Evolutionary conservation across 2,888 invertebrate species (phyloP), one percentile per base, ranked within the genome.

Genomic region (Cloeon dipterum): DNA sequence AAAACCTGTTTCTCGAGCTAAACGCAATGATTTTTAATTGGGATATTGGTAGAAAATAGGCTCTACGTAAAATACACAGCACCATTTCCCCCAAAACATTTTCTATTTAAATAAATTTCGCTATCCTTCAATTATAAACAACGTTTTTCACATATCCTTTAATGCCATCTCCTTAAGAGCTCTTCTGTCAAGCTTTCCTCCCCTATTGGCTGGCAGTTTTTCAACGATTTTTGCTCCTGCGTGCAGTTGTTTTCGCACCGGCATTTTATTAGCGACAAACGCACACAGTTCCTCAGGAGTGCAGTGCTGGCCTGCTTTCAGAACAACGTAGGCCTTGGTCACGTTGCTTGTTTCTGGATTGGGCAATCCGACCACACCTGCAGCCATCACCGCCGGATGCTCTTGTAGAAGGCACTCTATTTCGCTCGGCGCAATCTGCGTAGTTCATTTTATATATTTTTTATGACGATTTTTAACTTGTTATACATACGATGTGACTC

Each of bases 401-500:
- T 29, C 13, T 14, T 29, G 29, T 7, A 29, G 16, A 29, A 29
- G 29, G 7, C n/a, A 8, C 16, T 29, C 29, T n/a, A 29, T 16
- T 14, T 29, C 29, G 14, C n/a, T 14, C 16, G 29, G 29, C 13
- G 29, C 29, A 5, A 29, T 29, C 29, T 29, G 21, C 11, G 16
- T 7, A 8, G n/a, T n/a, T n/a, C n/a, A n/a, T 23, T 11, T 8
- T 11, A 23, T 23, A 23, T 11, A 23, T 23, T 11, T 23, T 23
- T 23, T 23, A 23, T 23, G 7, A 11, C 8, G 11, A 23, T 23
- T 8, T 23, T 23, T 10, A 32, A 32, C 32, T 32, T 17, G 3
- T 33, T 20, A 7, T 23, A 23, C 23, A 36, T 32, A 39, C 39
- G 26, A 29, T 23, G 4, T 39, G 35, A 35, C 36, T 36, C 14